Evolutionary conservation across 2,888 invertebrate genomes (phyloP), one percentile per base, ranked within the genome.

Genomic region (Ormia ochracea): DNA sequence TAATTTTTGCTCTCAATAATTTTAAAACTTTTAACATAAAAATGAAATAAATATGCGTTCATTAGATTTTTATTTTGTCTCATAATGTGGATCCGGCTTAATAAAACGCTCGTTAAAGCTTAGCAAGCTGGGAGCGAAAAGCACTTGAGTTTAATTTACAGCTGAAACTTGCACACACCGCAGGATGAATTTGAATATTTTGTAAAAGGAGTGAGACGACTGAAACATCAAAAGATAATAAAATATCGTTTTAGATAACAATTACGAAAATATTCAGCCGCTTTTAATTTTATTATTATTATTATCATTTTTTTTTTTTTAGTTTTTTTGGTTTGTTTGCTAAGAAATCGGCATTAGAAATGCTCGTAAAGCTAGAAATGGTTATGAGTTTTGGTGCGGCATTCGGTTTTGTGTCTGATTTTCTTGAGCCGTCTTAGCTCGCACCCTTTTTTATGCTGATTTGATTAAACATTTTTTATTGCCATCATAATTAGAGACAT

Each of bases 81-180:
- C 58, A 68, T 58, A 52, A 75, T 70, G 50, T 63, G 72, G 54
- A 76, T 73, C 68, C 76, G 76, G 61, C 9, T 61, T 33, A 41
- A 80, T 68, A 72, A 80, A 73, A 76, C 36, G 68, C 36, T 76
- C 72, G 43, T 80, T 68, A 80, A 80, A 76, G 56, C n/a, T 23
- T 17, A 66, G 7, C 48, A 50, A 41, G 12, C 6, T 12, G 33
- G 14, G 1, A 58, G 14, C n/a, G 12, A 19, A 59, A 26, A 54
- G 48, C 59, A 80, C 63, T 80, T 61, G 69, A 66, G 50, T 48
- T 61, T 68, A 72, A 75, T 68, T 73, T 73, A 72, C 41, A 56
- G 45, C 50, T 56, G 26, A 48, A 70, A 68, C 7, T 14, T 33
- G 21, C 23, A 61, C 6, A 26, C 5, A 41, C 41, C 14, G 4